phyloP scores from a whole-genome alignment of 2,888 invertebrate species.

The Synanthedon vespiformis region DNA sequence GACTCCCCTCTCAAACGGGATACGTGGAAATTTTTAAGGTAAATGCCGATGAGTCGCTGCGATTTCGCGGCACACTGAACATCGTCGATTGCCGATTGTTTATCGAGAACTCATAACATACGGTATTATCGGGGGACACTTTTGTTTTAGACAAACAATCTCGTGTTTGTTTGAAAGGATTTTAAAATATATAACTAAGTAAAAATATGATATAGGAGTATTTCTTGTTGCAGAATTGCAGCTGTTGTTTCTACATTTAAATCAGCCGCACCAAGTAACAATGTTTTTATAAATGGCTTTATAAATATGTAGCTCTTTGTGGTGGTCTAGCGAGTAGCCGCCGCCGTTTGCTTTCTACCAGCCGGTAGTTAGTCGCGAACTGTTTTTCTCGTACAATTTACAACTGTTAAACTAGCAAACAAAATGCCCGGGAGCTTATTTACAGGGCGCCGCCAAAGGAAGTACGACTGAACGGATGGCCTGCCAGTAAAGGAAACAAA shows the following conservation, averaged over 20 bases:
- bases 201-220: not conserved
- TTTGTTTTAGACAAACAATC: not conserved
- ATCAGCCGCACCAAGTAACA: not conserved
- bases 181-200: too few relatives aligned
- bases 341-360: conserved; percentile 12
- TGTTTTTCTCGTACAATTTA: conserved; percentile 48
- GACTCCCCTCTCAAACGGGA: conserved; percentile 16
- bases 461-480: conserved; percentile 49
- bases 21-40: conserved; percentile 25
- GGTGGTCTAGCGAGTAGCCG: conserved; percentile 19
- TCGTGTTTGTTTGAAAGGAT: not conserved
- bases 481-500: conserved; percentile 43
- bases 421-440: conserved; percentile 50
- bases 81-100: conserved; percentile 13
- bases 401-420: conserved; percentile 54
- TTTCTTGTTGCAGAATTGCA: not conserved
- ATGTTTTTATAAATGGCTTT: conserved; percentile 12
- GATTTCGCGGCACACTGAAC: conserved; percentile 17
- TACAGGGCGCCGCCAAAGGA: conserved; percentile 52
- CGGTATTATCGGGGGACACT: not conserved
- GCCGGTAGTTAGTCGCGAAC: conserved; percentile 8
- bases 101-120: conserved; percentile 9
- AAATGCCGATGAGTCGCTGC: conserved; percentile 19
- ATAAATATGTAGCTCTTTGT: conserved; percentile 39
- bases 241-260: not conserved